Conservation (phyloP, 2,797 vertebrate species). For the Gymnopithys bicolor region DNA sequence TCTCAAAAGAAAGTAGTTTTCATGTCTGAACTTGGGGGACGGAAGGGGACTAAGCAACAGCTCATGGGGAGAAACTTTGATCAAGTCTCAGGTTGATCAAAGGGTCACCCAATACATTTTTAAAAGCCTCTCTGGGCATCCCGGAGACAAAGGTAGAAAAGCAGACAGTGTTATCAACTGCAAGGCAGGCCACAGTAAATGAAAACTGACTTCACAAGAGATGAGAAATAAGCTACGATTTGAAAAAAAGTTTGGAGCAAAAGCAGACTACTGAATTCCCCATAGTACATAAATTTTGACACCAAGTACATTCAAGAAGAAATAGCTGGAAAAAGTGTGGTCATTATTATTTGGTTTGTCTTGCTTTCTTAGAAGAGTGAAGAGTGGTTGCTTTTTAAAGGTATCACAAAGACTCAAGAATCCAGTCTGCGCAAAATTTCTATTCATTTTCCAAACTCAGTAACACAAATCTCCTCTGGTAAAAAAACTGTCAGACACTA, state of each 20-base stretch:
- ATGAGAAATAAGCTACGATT: neutral
- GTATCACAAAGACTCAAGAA: neutral
- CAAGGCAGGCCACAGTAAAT: neutral
- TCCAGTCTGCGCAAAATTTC: neutral
- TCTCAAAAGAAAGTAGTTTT: slow-evolving; percentile 24
- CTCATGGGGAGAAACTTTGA: slow-evolving; percentile 8
- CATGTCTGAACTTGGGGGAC: slow-evolving; percentile 14
- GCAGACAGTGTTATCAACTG: neutral
- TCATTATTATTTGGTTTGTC: neutral
- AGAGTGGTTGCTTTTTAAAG: neutral
- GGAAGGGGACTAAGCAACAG: neutral
- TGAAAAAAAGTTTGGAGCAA: neutral
- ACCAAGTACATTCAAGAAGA: neutral
- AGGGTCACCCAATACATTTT: slow-evolving; percentile 9
- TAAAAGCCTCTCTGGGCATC: neutral
- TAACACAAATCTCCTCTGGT: neutral
- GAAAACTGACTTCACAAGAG: neutral
- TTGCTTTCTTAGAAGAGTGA: neutral
- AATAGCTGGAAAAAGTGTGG: neutral
- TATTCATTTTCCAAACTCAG: neutral
- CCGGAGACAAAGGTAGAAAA: slow-evolving; percentile 10
- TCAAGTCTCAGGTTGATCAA: slow-evolving; percentile 54
- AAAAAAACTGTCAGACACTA: neutral
- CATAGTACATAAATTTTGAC: neutral
- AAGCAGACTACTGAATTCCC: neutral